These are phyloP conservation scores for Chesias legatella DNA, from an alignment of 2,888 invertebrate genomes.

Conservation along the genomic window DNA sequence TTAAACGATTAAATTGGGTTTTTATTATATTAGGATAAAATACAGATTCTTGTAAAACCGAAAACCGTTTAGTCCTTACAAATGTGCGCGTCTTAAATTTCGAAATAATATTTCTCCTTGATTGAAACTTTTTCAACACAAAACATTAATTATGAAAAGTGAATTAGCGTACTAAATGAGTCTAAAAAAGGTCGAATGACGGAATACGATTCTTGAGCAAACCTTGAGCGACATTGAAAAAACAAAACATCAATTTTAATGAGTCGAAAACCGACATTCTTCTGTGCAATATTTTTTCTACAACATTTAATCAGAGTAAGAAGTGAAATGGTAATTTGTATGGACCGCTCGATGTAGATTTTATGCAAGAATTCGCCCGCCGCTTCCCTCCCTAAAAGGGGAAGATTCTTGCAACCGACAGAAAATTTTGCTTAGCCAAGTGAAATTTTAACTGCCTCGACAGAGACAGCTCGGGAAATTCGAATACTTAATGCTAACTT, in stretches of 20 bases:
- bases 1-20: no score
- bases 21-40: no score
- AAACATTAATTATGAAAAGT: slow-evolving; percentile 21
- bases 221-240: slow-evolving; percentile 36
- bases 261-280: slow-evolving; percentile 76
- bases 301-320: slow-evolving; percentile 80
- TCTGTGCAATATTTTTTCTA: slow-evolving; percentile 80
- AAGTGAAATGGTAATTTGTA: slow-evolving; percentile 80
- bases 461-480: slow-evolving; percentile 76
- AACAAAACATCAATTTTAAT: slow-evolving; percentile 76
- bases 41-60: no score
- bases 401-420: slow-evolving; percentile 78
- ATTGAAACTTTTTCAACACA: no score
- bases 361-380: slow-evolving; percentile 78
- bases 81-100: no score
- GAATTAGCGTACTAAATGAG: slow-evolving; percentile 8
- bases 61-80: no score
- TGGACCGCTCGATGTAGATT: slow-evolving; percentile 80
- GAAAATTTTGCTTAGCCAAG: slow-evolving; percentile 80
- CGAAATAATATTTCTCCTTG: no score
- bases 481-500: slow-evolving; percentile 78
- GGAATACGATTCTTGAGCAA: slow-evolving; percentile 17
- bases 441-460: slow-evolving; percentile 80
- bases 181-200: slow-evolving; percentile 8
- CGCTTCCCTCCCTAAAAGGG: slow-evolving; percentile 71